A percentile compares a stretch with the other conserved stretches of the same genome.
phyloP scores from a whole-genome alignment of 2,888 invertebrate species.

The Plemyria rubiginata region DNA sequence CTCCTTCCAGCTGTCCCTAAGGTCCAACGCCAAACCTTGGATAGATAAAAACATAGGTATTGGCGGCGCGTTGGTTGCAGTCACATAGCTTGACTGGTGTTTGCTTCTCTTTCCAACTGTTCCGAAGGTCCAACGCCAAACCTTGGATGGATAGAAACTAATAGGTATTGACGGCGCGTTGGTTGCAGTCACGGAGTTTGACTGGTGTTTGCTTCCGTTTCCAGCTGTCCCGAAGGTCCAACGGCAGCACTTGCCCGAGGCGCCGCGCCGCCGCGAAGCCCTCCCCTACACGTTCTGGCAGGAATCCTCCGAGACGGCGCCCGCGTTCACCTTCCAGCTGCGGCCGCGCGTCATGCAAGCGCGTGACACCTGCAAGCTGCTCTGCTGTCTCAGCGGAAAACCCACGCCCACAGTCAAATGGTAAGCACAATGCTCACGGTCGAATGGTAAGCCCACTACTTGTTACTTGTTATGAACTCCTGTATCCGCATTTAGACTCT shows the following conservation, averaged over 20 bases:
- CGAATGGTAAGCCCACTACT: conserved; percentile 85
- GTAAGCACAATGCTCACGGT: conserved; percentile 92
- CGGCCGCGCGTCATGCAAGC: conserved; percentile 99
- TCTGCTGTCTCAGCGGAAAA: conserved; percentile 97
- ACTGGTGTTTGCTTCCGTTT: background rate
- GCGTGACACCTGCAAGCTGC: conserved; percentile 97
- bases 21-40: too few relatives aligned
- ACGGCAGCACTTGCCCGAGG: conserved; percentile 89
- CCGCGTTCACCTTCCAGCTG: conserved; percentile 98
- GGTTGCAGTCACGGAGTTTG: too few relatives aligned
- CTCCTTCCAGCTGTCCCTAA: too few relatives aligned
- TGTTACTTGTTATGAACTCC: too few relatives aligned
- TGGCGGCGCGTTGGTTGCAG: too few relatives aligned
- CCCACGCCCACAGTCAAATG: conserved; percentile 97
- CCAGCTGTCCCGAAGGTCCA: conserved; percentile 91
- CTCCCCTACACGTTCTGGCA: conserved; percentile 95
- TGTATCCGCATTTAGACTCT: too few relatives aligned
- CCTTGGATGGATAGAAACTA: too few relatives aligned
- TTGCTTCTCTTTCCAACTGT: background rate
- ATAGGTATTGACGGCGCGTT: too few relatives aligned
- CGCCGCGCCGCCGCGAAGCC: conserved; percentile 91
- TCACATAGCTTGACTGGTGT: too few relatives aligned
- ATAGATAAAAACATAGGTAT: too few relatives aligned
- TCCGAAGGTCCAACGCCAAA: too few relatives aligned
- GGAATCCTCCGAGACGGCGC: conserved; percentile 96